Base-by-base conservation (phyloP, 1,140 invertebrate species). In the Drosophila ananassae region DNA sequence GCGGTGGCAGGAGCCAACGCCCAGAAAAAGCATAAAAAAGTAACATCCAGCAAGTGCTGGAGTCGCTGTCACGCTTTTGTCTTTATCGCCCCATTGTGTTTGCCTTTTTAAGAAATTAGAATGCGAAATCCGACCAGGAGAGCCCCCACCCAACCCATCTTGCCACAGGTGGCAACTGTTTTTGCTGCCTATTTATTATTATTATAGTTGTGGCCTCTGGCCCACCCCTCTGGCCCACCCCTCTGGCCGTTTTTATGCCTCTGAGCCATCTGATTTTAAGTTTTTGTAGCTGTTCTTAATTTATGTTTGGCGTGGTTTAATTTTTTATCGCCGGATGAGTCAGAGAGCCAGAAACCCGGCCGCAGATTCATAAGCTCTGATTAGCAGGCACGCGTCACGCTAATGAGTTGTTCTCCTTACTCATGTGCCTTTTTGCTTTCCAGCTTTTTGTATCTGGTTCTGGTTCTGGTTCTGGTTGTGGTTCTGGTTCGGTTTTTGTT, bases 351-450 rank as follows among this genome's bases (percentile, higher is more conserved):
- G 62, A 32, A 46, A 59, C 30, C 52, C 37, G 55, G 57, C 51
- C 13, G 17, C 13, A 44, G 78, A 85, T 87, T 85, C 52, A 77
- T 60, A 75, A 73, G 44, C 61, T 87, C 74, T 82, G 82, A 85
- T 85, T 85, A 82, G 82, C 74, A 62, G 78, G 68, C 82, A 72
- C 83, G 82, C 82, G 82, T 87, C 83, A 87, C 82, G 82, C 82
- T 85, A 85, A 85, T 85, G 82, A 78, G 73, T 61, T 71, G 63
- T 55, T 53, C 44, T 60, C 73, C 37, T 63, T 37, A 30, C 21
- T 73, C 25, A 28, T 6, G 5, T 28, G 4, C 44, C 34, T 13
- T 37, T 30, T 30, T 61, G n/a, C 13, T 4, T 46, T 22, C 22
- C 8, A 8, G 21, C 3, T 47, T 47, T 21, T 17, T 46, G n/a